phyloP scores from a whole-genome alignment of 2,797 vertebrate species.

The Smutsia gigantea region DNA sequence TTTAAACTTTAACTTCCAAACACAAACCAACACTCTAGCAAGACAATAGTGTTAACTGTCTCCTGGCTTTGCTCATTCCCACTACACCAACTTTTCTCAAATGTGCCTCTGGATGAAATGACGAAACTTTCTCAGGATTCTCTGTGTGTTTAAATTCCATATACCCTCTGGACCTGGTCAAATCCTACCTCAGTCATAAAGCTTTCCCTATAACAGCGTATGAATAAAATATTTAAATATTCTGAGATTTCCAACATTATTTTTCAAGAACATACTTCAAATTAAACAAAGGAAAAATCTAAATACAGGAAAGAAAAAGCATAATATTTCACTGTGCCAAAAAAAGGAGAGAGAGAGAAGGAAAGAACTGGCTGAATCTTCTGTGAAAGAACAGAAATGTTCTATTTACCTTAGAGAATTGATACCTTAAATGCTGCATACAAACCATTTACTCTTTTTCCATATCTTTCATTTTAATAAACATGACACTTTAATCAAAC shows the following conservation, averaged over 20 bases:
- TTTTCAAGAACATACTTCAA: neutral
- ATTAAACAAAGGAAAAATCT: slow-evolving; percentile 17
- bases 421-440: neutral
- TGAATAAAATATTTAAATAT: slow-evolving; percentile 30
- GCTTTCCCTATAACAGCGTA: neutral
- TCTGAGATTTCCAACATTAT: slow-evolving; percentile 2
- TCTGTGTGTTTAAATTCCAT: neutral
- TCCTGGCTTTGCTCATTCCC: neutral
- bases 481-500: neutral
- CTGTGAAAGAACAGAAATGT: neutral
- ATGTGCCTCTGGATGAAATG: neutral
- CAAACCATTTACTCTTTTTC: slow-evolving; percentile 37
- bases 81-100: neutral
- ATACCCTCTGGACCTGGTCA: neutral
- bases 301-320: slow-evolving; percentile 12
- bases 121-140: neutral
- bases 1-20: neutral
- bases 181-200: neutral
- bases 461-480: slow-evolving; percentile 45
- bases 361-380: neutral
- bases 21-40: neutral
- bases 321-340: neutral
- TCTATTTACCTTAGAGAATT: neutral
- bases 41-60: neutral
- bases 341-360: neutral